A percentile compares a stretch with the other conserved stretches of the same genome.
These are phyloP conservation scores for Acholoe squamosa DNA, from an alignment of 2,888 invertebrate genomes.

Conservation along the genomic window DNA sequence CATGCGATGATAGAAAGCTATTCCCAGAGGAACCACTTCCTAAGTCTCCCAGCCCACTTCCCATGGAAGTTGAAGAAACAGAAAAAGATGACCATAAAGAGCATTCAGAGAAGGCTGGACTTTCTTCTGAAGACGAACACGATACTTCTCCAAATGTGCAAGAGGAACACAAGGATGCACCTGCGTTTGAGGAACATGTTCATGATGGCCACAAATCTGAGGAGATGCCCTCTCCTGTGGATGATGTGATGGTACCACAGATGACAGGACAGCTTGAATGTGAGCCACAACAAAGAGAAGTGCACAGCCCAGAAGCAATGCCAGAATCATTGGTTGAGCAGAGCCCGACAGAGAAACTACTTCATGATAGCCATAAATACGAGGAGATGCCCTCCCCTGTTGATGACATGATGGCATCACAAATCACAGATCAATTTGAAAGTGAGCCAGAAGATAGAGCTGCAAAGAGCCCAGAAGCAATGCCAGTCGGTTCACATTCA, in stretches of 20 bases:
- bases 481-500: neutral
- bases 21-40: conserved; percentile 56
- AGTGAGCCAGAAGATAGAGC: neutral
- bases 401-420: neutral
- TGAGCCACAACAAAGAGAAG: neutral
- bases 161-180: neutral
- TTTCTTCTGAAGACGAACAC: neutral
- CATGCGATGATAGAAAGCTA: conserved; percentile 33
- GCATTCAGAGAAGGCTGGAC: conserved; percentile 22
- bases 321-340: conserved; percentile 49
- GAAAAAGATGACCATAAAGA: neutral
- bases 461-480: neutral
- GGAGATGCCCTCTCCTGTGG: conserved; percentile 25
- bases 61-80: conserved; percentile 15
- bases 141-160: neutral
- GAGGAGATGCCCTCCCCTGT: neutral
- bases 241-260: neutral
- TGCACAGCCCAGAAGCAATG: neutral
- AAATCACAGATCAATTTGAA: neutral
- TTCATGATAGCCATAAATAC: too few species aligned
- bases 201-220: neutral
- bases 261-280: neutral
- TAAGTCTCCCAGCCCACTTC: neutral
- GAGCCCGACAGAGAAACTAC: neutral
- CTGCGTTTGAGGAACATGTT: neutral